Conservation (phyloP, 2,888 invertebrate genomes). For the Tuta absoluta region DNA sequence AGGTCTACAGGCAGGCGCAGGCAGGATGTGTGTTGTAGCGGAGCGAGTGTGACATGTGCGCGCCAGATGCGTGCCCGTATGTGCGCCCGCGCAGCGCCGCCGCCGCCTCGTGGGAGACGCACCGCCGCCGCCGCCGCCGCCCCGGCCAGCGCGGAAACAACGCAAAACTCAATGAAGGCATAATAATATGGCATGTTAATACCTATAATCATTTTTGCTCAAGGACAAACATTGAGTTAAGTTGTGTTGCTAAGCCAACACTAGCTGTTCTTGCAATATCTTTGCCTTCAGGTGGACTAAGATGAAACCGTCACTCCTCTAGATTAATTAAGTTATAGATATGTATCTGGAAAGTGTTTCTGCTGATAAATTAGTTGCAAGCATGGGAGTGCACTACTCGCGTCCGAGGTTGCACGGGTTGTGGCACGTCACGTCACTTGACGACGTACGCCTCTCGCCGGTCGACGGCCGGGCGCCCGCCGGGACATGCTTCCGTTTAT, state of each 20-base stretch:
- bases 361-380: neutral
- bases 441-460: neutral
- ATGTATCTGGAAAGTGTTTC: neutral
- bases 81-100: neutral
- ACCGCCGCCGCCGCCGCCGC: slow-evolving; percentile 14
- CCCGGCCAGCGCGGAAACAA: slow-evolving; percentile 12
- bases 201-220: too few species aligned
- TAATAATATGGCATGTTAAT: too few species aligned
- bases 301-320: neutral
- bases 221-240: too few species aligned
- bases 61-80: neutral
- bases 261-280: too few species aligned
- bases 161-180: neutral
- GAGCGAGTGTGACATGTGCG: neutral
- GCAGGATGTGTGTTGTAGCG: slow-evolving; percentile 6
- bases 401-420: neutral
- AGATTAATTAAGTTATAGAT: neutral
- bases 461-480: neutral
- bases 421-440: neutral
- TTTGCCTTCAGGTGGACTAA: too few species aligned
- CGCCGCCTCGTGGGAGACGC: slow-evolving; percentile 15
- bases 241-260: too few species aligned
- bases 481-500: slow-evolving; percentile 1
- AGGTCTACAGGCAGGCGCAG: neutral
- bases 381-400: neutral